phyloP scores from a whole-genome alignment of 2,113 vertebrate genomes.

The Vulpes vulpes region DNA sequence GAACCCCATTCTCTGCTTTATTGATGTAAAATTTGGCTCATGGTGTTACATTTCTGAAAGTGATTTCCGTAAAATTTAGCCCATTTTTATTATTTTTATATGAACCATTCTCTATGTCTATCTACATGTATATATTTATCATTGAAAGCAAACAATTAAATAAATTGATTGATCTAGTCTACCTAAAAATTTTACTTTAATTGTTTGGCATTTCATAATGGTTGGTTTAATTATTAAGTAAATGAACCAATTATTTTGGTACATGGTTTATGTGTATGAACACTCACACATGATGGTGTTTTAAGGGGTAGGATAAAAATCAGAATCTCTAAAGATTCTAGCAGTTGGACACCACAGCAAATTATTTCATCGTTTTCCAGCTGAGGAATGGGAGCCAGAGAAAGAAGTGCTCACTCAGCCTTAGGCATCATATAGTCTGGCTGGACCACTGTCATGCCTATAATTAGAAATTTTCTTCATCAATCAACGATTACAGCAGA shows the following conservation, averaged over 20 bases:
- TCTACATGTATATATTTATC: neutral
- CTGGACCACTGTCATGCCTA: neutral
- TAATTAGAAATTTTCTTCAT: conserved; percentile 61
- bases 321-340: neutral
- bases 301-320: neutral
- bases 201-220: conserved; percentile 1
- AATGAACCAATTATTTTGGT: conserved; percentile 20
- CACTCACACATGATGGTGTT: neutral
- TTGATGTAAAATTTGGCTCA: conserved; percentile 31
- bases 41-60: neutral
- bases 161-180: neutral
- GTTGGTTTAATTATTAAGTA: conserved; percentile 21
- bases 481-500: conserved; percentile 64
- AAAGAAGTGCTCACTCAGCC: neutral
- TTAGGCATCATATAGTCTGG: neutral
- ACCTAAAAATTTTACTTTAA: conserved; percentile 41
- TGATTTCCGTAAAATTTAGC: conserved; percentile 43
- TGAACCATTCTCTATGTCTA: neutral
- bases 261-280: neutral
- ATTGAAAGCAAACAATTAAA: conserved; percentile 1
- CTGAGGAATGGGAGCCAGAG: neutral
- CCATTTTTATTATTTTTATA: conserved; percentile 15
- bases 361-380: neutral
- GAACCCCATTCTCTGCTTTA: neutral
- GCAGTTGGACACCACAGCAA: neutral